A percentile compares a stretch with the other conserved stretches of the same genome.
These are phyloP conservation scores for Archegozetes longisetosus DNA, from an alignment of 1,140 invertebrate species.

Conservation along the genomic window DNA sequence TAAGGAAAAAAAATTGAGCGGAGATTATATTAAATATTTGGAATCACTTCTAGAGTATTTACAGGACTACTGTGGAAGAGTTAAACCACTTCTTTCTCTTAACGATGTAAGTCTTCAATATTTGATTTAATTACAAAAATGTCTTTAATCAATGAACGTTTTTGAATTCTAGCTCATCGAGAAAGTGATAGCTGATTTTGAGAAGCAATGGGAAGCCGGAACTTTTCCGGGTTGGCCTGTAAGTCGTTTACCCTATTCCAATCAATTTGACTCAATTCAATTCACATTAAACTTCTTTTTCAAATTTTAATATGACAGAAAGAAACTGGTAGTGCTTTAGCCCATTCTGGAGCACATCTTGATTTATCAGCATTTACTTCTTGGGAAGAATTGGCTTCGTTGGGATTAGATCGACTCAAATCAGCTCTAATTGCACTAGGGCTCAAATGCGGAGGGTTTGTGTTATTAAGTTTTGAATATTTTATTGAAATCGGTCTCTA, in stretches of 20 bases:
- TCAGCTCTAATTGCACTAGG: slow-evolving; percentile 92
- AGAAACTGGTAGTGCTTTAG: slow-evolving; percentile 80
- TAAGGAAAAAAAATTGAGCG: slow-evolving; percentile 71
- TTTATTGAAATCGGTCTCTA: not conserved
- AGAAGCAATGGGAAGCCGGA: slow-evolving; percentile 69
- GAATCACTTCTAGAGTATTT: slow-evolving; percentile 71
- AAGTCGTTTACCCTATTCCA: slow-evolving; percentile 26
- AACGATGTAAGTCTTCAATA: slow-evolving; percentile 32
- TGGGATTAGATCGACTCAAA: slow-evolving; percentile 92
- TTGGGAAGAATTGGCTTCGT: slow-evolving; percentile 90
- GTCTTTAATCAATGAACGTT: not conserved
- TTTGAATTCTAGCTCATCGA: slow-evolving; percentile 43
- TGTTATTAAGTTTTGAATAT: slow-evolving; percentile 13
- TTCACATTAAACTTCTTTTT: too few species aligned
- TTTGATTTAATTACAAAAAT: not conserved
- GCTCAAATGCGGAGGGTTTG: slow-evolving; percentile 87
- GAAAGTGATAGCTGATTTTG: slow-evolving; percentile 61
- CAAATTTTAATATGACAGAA: slow-evolving; percentile 40
- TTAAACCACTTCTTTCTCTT: slow-evolving; percentile 81
- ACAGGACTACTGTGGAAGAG: slow-evolving; percentile 60
- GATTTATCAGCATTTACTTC: slow-evolving; percentile 87
- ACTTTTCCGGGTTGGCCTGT: slow-evolving; percentile 86
- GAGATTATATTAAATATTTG: slow-evolving; percentile 74
- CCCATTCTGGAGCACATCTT: slow-evolving; percentile 82
- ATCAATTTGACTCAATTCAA: too few species aligned